Evolutionary conservation across 2,113 vertebrate genomes (phyloP), one percentile per base, ranked within the genome.

Genomic region (Peromyscus leucopus): DNA sequence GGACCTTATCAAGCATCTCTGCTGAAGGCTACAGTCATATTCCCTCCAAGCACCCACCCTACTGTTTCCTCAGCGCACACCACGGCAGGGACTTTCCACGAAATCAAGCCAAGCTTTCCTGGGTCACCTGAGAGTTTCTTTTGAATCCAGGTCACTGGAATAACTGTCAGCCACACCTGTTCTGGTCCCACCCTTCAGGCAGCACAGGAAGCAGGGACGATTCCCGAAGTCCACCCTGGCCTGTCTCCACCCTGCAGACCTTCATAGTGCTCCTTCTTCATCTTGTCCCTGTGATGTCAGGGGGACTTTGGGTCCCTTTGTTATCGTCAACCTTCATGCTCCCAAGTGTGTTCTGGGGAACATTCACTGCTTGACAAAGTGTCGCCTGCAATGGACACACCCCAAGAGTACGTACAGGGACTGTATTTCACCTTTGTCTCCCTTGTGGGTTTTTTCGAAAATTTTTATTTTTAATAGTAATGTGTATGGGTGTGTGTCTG

Each of bases 391-490:
- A 33, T 7, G 2, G 61, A 19, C 24, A 5, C 57, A 11, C 1
- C 51, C 48, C 26, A 3, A 0, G 5, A 24, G 22, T 22, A 21
- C 2, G 2, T 1, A 21, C 33, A 33, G 55, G 61, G 33, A 61
- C 16, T 21, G 42, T 17, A 0, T 7, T 5, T 19, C 3, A 3
- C 9, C 12, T 31, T 90, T 1, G 0, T 15, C 57, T 85, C 17
- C 61, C 36, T 82, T 80, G 33, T 9, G 42, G 51, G 13, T 17
- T 42, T 61, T 83, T 55, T 61, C 13, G 10, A 16, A 76, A 39
- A 84, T 42, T 61, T 84, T 84, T 63, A 63, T 63, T 63, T 82
- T 84, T 63, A 63, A 28, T 15, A 67, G n/a, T 48, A 85, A 22
- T 5, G 74, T 48, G n/a, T 48, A 3, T 86, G 42, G 21, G 11